Percentiles rank a stretch among this genome's conserved stretches.
phyloP scores from a whole-genome alignment of 2,888 invertebrate species.

The Antheraea assamensis region DNA sequence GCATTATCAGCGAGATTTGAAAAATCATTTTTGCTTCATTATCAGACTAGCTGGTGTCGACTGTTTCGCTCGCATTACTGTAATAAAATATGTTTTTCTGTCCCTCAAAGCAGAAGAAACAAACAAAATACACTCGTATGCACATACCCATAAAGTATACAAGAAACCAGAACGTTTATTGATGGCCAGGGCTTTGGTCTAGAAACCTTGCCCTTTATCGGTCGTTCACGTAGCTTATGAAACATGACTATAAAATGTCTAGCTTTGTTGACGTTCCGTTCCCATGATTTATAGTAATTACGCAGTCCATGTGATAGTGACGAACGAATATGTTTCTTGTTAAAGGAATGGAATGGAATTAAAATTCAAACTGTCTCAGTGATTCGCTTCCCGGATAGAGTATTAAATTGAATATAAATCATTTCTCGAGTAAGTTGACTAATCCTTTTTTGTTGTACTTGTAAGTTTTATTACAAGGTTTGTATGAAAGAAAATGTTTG shows the following conservation, averaged over 20 bases:
- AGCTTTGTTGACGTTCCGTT: conserved; percentile 19
- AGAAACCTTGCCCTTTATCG: conserved; percentile 40
- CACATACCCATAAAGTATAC: too few relatives aligned
- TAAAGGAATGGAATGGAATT: conserved; percentile 5
- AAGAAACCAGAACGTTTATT: conserved; percentile 7
- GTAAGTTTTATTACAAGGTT: too few relatives aligned
- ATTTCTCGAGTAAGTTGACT: too few relatives aligned
- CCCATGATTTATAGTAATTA: conserved; percentile 18
- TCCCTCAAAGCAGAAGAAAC: too few relatives aligned
- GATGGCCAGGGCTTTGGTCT: conserved; percentile 31
- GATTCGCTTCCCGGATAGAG: not conserved
- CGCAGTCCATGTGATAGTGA: not conserved
- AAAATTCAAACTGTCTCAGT: not conserved
- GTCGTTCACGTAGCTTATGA: conserved; percentile 18
- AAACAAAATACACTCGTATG: too few relatives aligned
- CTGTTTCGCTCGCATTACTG: too few relatives aligned
- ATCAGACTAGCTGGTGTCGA: too few relatives aligned
- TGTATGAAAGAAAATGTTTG: too few relatives aligned
- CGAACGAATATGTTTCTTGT: conserved; percentile 2
- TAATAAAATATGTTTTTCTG: too few relatives aligned
- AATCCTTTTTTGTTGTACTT: too few relatives aligned
- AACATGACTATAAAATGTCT: conserved; percentile 15
- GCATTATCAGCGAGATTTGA: too few relatives aligned
- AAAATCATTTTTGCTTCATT: too few relatives aligned
- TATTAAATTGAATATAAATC: not conserved